Conservation (phyloP, 2,888 invertebrate species). For the Aromia moschata region DNA sequence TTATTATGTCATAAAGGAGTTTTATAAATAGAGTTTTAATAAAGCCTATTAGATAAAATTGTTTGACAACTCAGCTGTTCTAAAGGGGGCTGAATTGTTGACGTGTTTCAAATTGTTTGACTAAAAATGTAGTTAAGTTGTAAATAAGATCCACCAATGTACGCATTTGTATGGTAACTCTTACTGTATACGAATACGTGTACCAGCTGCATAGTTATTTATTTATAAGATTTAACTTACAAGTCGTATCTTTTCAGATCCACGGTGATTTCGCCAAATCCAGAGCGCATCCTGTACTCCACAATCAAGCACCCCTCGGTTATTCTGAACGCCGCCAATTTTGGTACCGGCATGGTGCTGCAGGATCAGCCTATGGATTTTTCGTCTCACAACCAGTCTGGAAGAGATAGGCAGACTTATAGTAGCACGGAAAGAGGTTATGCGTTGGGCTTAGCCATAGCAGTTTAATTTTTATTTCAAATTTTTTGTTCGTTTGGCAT, state of each 20-base stretch:
- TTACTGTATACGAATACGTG: too few relatives aligned
- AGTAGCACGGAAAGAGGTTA: slow-evolving; percentile 34
- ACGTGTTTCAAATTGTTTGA: too few relatives aligned
- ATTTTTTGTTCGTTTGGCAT: slow-evolving; percentile 16
- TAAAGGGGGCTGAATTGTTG: too few relatives aligned
- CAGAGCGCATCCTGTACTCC: slow-evolving; percentile 63
- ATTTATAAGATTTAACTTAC: background rate
- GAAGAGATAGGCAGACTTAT: slow-evolving; percentile 36
- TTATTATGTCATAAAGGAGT: too few relatives aligned
- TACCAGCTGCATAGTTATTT: too few relatives aligned
- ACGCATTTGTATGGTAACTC: too few relatives aligned
- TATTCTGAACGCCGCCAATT: slow-evolving; percentile 51
- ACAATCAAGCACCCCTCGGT: slow-evolving; percentile 61
- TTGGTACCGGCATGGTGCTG: slow-evolving; percentile 32
- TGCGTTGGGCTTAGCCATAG: slow-evolving; percentile 53
- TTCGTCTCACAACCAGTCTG: slow-evolving; percentile 52
- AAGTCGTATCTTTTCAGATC: too few relatives aligned
- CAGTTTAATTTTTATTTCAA: slow-evolving; percentile 46
- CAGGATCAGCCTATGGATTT: slow-evolving; percentile 63
- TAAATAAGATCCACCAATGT: too few relatives aligned
- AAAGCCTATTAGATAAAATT: too few relatives aligned
- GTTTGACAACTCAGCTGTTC: too few relatives aligned
- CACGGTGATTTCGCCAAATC: slow-evolving; percentile 68
- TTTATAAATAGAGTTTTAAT: too few relatives aligned
- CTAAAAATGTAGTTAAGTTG: too few relatives aligned